Evolutionary conservation across 2,797 vertebrate species (phyloP).

Genomic region (Neosalanx taihuensis): DNA sequence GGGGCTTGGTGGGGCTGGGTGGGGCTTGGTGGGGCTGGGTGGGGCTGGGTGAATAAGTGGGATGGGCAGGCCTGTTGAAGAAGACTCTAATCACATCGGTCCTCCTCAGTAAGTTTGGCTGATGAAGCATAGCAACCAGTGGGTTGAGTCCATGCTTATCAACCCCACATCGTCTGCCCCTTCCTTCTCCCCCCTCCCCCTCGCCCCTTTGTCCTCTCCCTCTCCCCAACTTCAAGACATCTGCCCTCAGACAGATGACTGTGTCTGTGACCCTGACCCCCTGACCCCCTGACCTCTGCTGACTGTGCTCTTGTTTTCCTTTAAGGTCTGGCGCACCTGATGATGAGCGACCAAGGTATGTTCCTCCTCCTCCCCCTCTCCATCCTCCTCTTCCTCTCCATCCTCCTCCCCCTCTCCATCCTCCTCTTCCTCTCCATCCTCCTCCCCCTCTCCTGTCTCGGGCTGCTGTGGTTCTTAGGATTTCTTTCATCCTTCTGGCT

Average conservation of each 20-base stretch:
- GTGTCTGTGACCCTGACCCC: conserved; percentile 84
- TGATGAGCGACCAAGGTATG: conserved; percentile 99
- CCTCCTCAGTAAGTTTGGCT: conserved; percentile 67
- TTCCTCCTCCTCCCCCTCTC: conserved; percentile 86
- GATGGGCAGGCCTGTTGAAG: conserved; percentile 3
- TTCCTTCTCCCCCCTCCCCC: conserved; percentile 51
- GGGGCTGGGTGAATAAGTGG: neutral
- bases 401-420: conserved; percentile 47
- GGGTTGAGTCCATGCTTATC: conserved; percentile 83
- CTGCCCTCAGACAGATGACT: conserved; percentile 83
- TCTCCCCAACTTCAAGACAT: conserved; percentile 70
- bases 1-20: too few species aligned
- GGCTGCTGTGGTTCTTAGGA: neutral
- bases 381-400: conserved; percentile 68
- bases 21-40: too few species aligned
- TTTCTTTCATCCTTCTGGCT: neutral
- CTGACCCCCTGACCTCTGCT: conserved; percentile 95
- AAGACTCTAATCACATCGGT: neutral
- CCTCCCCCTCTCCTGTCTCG: neutral
- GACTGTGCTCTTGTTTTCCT: conserved; percentile 99
- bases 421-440: conserved; percentile 30
- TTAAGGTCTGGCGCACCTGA: conserved; percentile 99
- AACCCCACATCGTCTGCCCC: conserved; percentile 62
- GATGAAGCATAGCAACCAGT: conserved; percentile 84
- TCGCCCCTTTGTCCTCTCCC: conserved; percentile 46